Evolutionary conservation across 2,888 invertebrate genomes (phyloP), one percentile per base, ranked within the genome.

Genomic region (Hydraecia micacea): DNA sequence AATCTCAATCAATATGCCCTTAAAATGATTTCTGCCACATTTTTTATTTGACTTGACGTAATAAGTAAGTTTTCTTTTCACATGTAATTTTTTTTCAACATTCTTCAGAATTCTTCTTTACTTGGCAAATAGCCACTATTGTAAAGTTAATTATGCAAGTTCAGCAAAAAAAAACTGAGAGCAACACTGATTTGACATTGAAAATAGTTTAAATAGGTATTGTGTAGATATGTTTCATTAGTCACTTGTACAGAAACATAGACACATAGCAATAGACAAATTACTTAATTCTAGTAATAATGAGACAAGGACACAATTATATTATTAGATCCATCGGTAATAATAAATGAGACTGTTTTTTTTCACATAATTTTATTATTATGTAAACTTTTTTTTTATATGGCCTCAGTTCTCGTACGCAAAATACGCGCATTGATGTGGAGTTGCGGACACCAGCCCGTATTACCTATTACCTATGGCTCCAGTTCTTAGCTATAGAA

Each of bases 101-200:
- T 60, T 55, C 3, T 25, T 25, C 21, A 52, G 8, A 55, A n/a
- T 15, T 66, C n/a, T n/a, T 2, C 39, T n/a, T 18, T 0, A 68
- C 28, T 52, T 65, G 28, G 32, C 77, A 65, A 25, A 65, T 21
- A 21, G 42, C 42, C 42, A 77, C 0, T 15, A 21, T 28, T 46
- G 15, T 36, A 46, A 77, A 77, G 18, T 42, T 42, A 42, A 49
- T 39, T 75, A 36, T 39, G 15, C 46, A 63, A 49, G 25, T 18
- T 73, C 1, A 11, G 52, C 13, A 49, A 36, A 77, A 36, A 77
- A 32, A 67, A 60, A 60, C 58, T 32, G 13, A 52, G 5, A 42
- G 21, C 15, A 62, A 68, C 32, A 52, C 49, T 52, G n/a, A 67
- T 77, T 66, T 77, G 49, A 28, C 42, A 55, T 63, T 68, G 68